phyloP scores from a whole-genome alignment of 2,113 vertebrate species.

The Fregetta grallaria region DNA sequence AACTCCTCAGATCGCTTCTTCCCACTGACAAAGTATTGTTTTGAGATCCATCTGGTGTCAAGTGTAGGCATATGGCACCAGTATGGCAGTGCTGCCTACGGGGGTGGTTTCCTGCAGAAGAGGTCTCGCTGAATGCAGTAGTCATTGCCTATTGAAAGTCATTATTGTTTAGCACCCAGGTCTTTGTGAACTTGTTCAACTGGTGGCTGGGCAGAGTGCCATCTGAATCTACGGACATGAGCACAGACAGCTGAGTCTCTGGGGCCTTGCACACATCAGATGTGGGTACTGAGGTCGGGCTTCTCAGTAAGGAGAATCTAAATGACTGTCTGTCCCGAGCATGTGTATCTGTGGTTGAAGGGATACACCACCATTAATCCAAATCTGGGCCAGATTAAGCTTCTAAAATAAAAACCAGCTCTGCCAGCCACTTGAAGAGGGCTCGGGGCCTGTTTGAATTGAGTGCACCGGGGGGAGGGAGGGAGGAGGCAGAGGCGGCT shows the following conservation, averaged over 20 bases:
- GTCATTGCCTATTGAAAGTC: slow-evolving; percentile 31
- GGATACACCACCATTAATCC: slow-evolving; percentile 53
- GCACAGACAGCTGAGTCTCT: slow-evolving; percentile 21
- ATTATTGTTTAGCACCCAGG: slow-evolving; percentile 54
- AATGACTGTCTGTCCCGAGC: slow-evolving; percentile 54
- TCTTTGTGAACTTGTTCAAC: slow-evolving; percentile 52
- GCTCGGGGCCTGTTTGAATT: not conserved
- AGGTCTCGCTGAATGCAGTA: slow-evolving; percentile 44
- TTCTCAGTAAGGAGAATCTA: slow-evolving; percentile 49
- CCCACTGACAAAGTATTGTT: slow-evolving; percentile 60
- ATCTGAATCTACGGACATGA: not conserved
- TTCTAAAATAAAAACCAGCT: slow-evolving; percentile 74
- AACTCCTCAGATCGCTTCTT: slow-evolving; percentile 43
- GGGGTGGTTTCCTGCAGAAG: slow-evolving; percentile 58
- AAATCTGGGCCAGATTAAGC: slow-evolving; percentile 68
- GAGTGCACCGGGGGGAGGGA: not conserved
- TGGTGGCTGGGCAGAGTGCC: slow-evolving; percentile 55
- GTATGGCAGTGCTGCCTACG: slow-evolving; percentile 42
- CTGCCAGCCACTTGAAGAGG: slow-evolving; percentile 53
- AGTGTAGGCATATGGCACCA: slow-evolving; percentile 71
- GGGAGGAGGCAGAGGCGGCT: not conserved
- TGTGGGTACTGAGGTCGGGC: slow-evolving; percentile 53
- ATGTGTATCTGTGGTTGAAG: slow-evolving; percentile 70
- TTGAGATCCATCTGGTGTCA: slow-evolving; percentile 63
- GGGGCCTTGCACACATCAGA: slow-evolving; percentile 45